Percentiles rank a stretch among this genome's conserved stretches.
Evolutionary conservation across 2,113 vertebrate species (phyloP).

Genomic region (Brachirus orientalis): DNA sequence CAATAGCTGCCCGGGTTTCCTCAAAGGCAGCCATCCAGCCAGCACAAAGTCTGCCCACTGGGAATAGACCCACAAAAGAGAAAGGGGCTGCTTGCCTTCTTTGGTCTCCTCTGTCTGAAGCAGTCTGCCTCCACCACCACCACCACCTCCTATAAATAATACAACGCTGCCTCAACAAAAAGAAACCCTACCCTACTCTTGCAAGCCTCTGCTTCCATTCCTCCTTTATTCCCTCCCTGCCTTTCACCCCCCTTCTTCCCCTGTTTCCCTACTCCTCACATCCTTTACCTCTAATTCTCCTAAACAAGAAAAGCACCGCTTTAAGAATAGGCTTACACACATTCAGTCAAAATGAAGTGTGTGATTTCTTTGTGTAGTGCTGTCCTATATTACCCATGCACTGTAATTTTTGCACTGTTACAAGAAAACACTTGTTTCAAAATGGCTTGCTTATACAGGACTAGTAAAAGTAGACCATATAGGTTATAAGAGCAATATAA

Average conservation of each 20-base stretch:
- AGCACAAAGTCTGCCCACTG: constrained; percentile 77
- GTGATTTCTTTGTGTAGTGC: not conserved
- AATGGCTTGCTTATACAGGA: no score
- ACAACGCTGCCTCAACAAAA: constrained; percentile 67
- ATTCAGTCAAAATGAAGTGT: not conserved
- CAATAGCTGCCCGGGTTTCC: constrained; percentile 67
- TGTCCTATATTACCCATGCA: not conserved
- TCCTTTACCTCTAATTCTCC: constrained; percentile 24
- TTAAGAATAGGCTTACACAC: not conserved
- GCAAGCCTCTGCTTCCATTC: constrained; percentile 46
- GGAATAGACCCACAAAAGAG: constrained; percentile 75
- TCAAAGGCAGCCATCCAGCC: constrained; percentile 73
- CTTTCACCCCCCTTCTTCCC: not conserved
- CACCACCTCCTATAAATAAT: constrained; percentile 78
- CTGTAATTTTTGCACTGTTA: not conserved
- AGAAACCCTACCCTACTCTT: constrained; percentile 51
- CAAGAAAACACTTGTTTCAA: not conserved
- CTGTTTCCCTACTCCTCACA: constrained; percentile 13
- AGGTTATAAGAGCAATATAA: no score
- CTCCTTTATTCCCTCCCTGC: constrained; percentile 14
- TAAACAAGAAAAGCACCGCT: not conserved
- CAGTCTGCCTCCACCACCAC: constrained; percentile 50
- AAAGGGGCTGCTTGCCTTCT: constrained; percentile 58
- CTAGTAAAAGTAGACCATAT: no score
- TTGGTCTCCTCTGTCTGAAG: constrained; percentile 64